Base-by-base conservation (phyloP, 2,113 vertebrate species). In the Rhizomys pruinosus region DNA sequence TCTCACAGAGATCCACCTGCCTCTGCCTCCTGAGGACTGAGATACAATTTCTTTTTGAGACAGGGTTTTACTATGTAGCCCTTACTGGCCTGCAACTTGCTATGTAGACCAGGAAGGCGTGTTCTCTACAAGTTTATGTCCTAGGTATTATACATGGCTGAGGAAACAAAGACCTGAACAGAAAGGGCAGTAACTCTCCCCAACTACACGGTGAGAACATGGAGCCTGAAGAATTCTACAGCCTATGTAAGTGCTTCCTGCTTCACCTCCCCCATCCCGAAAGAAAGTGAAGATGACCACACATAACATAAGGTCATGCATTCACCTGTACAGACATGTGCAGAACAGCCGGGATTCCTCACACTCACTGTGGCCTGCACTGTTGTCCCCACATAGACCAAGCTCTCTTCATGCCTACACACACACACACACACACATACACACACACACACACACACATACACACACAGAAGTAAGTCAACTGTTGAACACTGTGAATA, bases 331-430 rank as follows among this genome's bases (percentile, higher is more conserved):
- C 63, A 64, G 34, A n/a, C 2, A 10, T 5, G 13, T 34, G 69
- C 8, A 44, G 0, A 7, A 32, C 55, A 87, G 39, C 13, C 3
- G 4, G 32, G 29, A 11, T 25, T n/a, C 16, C 47, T 17, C 42
- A 88, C 42, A 10, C 0, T 3, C 0, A 1, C 9, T 4, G 5
- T 52, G 37, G 1, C 34, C 9, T 4, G 5, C 39, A 37, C 17
- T 85, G n/a, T 1, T 37, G 42, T 4, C 57, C 11, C 17, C 44
- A 47, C 17, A 81, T 32, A 87, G 10, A 66, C 25, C 1, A 3
- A 12, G 22, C 7, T 42, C 42, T 32, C 29, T 27, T 9, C 47
- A 37, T 2, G 1, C 3, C 34, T 32, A 42, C 1, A 73, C 0
- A 1, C 12, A 42, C 3, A 34, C 7, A 55, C 55, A 32, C 34